Conservation (phyloP, 2,888 invertebrate genomes). For the Phyllotreta cruciferae region DNA sequence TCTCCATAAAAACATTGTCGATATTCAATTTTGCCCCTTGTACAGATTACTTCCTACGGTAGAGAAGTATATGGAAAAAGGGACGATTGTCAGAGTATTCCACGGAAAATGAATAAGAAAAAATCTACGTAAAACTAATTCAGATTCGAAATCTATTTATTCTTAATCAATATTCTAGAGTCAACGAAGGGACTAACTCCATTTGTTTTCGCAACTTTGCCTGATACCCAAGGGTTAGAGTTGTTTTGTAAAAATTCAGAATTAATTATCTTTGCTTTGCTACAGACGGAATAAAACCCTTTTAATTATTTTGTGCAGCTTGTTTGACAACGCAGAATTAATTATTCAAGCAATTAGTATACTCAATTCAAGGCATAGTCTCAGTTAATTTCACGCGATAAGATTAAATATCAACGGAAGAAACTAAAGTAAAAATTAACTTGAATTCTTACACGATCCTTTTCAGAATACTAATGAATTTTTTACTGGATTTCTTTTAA, state of each 20-base stretch:
- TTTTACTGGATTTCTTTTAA: too few species aligned
- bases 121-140: too few species aligned
- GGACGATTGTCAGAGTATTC: too few species aligned
- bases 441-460: too few species aligned
- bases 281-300: constrained; percentile 22
- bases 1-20: not conserved
- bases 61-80: too few species aligned
- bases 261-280: constrained; percentile 23
- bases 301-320: constrained; percentile 19
- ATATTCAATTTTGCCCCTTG: not conserved
- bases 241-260: constrained; percentile 20
- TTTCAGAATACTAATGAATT: too few species aligned
- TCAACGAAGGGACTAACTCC: constrained; percentile 9
- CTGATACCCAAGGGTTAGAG: constrained; percentile 14
- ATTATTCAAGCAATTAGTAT: constrained; percentile 24
- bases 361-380: constrained; percentile 14
- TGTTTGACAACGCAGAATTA: constrained; percentile 25
- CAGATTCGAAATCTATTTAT: not conserved
- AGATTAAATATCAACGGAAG: not conserved
- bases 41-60: too few species aligned
- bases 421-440: too few species aligned
- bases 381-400: constrained; percentile 6
- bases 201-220: constrained; percentile 13
- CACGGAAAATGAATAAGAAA: too few species aligned
- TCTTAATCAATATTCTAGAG: constrained; percentile 11